Base-by-base conservation (phyloP, 2,888 invertebrate genomes). In the Piscicola geometra region DNA sequence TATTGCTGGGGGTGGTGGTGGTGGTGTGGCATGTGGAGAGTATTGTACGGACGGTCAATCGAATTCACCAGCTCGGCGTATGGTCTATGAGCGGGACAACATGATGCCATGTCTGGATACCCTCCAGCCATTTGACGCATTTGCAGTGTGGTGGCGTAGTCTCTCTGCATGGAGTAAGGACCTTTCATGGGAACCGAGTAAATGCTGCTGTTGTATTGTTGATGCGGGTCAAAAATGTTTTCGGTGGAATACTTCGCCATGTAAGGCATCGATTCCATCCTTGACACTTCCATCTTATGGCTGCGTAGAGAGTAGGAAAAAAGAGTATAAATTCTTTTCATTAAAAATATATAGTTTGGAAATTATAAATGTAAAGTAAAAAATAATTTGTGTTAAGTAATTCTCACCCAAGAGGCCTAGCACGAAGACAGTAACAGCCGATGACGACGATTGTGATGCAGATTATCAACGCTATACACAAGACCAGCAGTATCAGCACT, bases 121-220 rank as follows among this genome's bases (percentile, higher is more conserved):
- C 41, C 60, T 28, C 41, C 56, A 28, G 70, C 69, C 76, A 76
- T 76, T 33, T 76, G 76, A 5, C 76, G 67, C 76, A 76, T 76
- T 41, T 76, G 76, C 21, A 75, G 74, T 2, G 74, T 74, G 2
- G 75, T 76, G 36, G 76, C 76, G 33, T 76, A 76, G 70, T 76
- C 74, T 25, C 75, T 71, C 52, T 71, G 32, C 75, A 30, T 25
- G 36, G 35, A 50, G 47, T 71, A 35, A 25, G 32, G 69, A 41
- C 28, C 56, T 41, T 25, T 66, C 21, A 56, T 52, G 35, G 52
- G 28, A 30, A 73, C 9, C 12, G 66, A 35, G n/a, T 64, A 35
- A n/a, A 47, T 41, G 32, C 28, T 52, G 30, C 30, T 52, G 68
- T n/a, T 25, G 71, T 41, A 47, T 30, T 52, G 50, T 18, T 50